Conservation (phyloP, 2,113 vertebrate species). For the Sminthopsis crassicaudata region DNA sequence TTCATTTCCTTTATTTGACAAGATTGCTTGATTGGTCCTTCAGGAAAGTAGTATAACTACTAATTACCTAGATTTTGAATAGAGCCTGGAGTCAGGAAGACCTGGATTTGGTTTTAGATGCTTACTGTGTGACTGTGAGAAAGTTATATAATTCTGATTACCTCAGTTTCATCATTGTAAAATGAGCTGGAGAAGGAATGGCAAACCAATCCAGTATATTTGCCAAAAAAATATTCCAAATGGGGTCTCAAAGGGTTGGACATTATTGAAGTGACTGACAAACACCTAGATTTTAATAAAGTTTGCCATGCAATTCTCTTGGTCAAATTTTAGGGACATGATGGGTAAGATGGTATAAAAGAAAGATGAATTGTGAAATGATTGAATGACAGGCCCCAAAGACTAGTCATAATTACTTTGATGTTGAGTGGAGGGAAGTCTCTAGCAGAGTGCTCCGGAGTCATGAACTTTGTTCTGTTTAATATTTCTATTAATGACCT, state of each 20-base stretch:
- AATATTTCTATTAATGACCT: background rate
- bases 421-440: too few species aligned
- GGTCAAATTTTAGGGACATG: background rate
- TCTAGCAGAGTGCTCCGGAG: too few species aligned
- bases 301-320: background rate
- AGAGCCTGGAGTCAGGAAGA: background rate
- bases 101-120: background rate
- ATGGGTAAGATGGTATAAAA: background rate
- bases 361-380: background rate
- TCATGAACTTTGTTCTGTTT: background rate
- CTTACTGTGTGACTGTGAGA: constrained; percentile 28
- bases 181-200: background rate
- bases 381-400: background rate
- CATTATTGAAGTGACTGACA: background rate
- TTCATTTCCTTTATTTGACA: background rate
- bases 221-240: background rate
- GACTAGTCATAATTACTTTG: background rate
- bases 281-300: background rate
- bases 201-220: background rate
- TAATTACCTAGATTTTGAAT: background rate
- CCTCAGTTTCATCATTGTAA: background rate
- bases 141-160: background rate
- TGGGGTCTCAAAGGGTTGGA: background rate
- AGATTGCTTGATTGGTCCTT: background rate
- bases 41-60: background rate